Evolutionary conservation across 2,797 vertebrate genomes (phyloP), one percentile per base, ranked within the genome.

Genomic region (Crenuchus spilurus): DNA sequence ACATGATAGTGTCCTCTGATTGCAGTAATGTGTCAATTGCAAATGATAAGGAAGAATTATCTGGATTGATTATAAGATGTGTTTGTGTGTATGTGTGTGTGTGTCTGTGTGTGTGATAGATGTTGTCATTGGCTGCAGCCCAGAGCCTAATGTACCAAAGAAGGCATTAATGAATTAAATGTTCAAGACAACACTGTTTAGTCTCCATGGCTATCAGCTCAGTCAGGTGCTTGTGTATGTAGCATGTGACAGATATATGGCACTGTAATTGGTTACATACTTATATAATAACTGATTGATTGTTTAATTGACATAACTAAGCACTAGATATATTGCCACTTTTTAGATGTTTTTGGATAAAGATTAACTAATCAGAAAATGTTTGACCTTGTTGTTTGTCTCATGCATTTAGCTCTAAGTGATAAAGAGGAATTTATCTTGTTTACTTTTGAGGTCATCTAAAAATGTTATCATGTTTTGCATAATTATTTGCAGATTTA

Each of bases 101-200:
- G 72, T 73, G 70, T 67, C 24, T 63, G 66, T 33, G 35, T 41
- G 11, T 58, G 65, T 66, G 55, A 79, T 80, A 64, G 33, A 85
- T 83, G 79, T 80, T 85, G 82, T 84, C 81, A 84, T 83, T 80
- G 78, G 69, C 82, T 81, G 78, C 77, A 79, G 76, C 86, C 83
- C 78, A 79, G 78, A 72, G 84, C 76, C 76, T 85, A 88, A 89
- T 87, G 80, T 88, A 84, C 84, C 85, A 82, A 78, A 78, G 75
- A 83, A 82, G 78, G 70, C 85, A 82, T 87, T 89, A 88, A 87
- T 88, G 81, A 87, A 83, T 74, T 78, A 76, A 77, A 89, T 37
- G 14, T 75, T 70, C 31, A 13, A 57, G 57, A 70, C 70, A 54
- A 74, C 67, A 70, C 69, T 69, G 77, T 75, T 68, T 46, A 60